Evolutionary conservation across 2,888 invertebrate genomes (phyloP), one percentile per base, ranked within the genome.

Genomic region (Tetrapedia diversipes): DNA sequence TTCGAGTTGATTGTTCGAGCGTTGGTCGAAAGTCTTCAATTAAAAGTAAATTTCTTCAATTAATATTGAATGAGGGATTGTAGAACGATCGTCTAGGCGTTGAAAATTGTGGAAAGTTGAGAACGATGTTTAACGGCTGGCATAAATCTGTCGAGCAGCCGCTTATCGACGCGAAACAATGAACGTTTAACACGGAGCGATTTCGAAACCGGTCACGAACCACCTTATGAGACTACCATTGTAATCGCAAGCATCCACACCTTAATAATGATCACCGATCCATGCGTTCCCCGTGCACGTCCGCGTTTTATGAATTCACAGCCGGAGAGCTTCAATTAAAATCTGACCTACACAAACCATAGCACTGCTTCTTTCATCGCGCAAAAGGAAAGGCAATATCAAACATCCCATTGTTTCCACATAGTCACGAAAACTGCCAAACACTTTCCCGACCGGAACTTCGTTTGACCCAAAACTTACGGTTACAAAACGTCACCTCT

Each of bases 161-260:
- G 22, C 2, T 61, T 61, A 49, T 29, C 24, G 14, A 22, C 4
- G 14, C 27, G 49, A 27, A n/a, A 37, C 49, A 39, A 39, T 27
- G n/a, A 27, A 27, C 19, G 39, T 29, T 41, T 2, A 16, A 16
- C 51, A 14, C 27, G 14, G 0, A 34, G 19, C 16, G 6, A 41
- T 41, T 64, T 64, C 29, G 11, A 29, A 64, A 64, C 51, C 51
- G 39, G 51, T 14, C 63, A 39, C 29, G 39, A 16, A 34, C 24
- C 19, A 64, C 51, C 51, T 41, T 14, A 29, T 19, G 19, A 39
- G 41, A 64, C 39, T 19, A 16, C 1, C 39, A 64, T 41, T 6
- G 0, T 39, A 51, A 51, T 49, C 37, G 16, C 16, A 3, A 0
- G n/a, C 32, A 14, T 29, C 29, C 11, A 32, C 43, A 16, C 22